Percentiles rank a stretch among this genome's conserved stretches.
These are phyloP conservation scores for Catharus minimus DNA, from an alignment of 2,113 vertebrate species.

Conservation along the genomic window DNA sequence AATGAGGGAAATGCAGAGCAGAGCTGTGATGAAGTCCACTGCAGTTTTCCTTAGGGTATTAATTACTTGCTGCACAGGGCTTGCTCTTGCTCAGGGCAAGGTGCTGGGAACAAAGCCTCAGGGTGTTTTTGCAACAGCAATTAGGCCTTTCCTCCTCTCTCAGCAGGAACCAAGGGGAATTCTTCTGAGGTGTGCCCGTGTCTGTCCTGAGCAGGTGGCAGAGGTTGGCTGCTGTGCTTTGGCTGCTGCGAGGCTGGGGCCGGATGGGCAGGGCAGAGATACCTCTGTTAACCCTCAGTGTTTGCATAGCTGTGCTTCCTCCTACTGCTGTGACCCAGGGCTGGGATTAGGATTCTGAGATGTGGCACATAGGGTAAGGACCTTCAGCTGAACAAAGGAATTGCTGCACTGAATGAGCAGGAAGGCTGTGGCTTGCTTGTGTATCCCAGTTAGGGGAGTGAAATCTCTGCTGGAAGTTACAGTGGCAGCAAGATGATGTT, in stretches of 20 bases:
- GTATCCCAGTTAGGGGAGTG: not conserved
- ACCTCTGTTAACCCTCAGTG: rapidly evolving
- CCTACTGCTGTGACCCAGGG: not conserved
- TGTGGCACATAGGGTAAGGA: not conserved
- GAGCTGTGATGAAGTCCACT: not conserved
- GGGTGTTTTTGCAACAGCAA: not conserved
- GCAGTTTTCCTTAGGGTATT: constrained; percentile 23
- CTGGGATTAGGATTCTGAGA: not conserved
- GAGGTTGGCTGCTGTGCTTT: not conserved
- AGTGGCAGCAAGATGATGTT: not conserved
- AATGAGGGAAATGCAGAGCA: not conserved
- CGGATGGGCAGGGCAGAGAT: not conserved
- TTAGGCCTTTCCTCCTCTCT: not conserved
- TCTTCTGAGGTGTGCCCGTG: not conserved
- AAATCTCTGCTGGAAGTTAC: not conserved
- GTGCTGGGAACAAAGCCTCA: not conserved
- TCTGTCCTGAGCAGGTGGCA: not conserved
- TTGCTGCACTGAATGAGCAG: not conserved
- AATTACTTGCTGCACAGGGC: not conserved
- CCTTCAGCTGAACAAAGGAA: not conserved
- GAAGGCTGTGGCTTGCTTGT: not conserved
- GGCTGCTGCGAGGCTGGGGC: not conserved
- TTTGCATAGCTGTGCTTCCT: not conserved
- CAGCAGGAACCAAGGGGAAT: not conserved
- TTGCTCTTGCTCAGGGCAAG: not conserved